Percentiles rank a stretch among this genome's conserved stretches.
These are phyloP conservation scores for Hydractinia symbiolongicarpus DNA, from an alignment of 30 jellyfish, hydroid and myxozoan genomes.

Conservation along the genomic window DNA sequence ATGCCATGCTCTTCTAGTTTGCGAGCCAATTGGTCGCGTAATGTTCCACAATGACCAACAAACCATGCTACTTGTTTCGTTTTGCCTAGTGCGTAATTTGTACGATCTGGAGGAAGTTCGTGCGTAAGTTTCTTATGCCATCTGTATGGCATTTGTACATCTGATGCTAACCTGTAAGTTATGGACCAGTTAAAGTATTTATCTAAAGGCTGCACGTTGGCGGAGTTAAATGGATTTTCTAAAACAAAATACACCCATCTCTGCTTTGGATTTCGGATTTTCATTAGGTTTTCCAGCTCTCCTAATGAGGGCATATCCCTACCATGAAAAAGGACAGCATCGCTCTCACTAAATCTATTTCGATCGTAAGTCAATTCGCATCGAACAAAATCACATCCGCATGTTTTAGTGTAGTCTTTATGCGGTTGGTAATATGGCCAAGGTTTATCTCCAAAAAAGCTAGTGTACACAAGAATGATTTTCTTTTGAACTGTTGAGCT, in stretches of 20 bases:
- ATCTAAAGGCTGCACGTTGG: conserved; percentile 39
- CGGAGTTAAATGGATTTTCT: conserved; percentile 61
- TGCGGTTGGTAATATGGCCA: conserved; percentile 51
- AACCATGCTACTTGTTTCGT: conserved; percentile 62
- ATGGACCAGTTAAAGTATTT: conserved; percentile 78
- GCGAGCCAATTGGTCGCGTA: conserved; percentile 55
- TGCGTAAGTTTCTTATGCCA: conserved; percentile 18
- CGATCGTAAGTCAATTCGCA: conserved; percentile 55
- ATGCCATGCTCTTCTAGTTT: conserved; percentile 45
- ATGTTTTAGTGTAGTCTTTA: conserved; percentile 23
- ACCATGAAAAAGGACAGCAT: conserved; percentile 79
- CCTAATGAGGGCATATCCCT: conserved; percentile 56
- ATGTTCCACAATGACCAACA: conserved; percentile 58
- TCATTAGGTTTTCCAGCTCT: not conserved
- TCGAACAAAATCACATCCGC: conserved; percentile 39
- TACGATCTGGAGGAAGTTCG: not conserved
- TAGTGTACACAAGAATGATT: conserved; percentile 51
- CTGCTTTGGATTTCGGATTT: conserved; percentile 33
- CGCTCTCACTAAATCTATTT: conserved; percentile 29
- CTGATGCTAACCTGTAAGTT: conserved; percentile 63
- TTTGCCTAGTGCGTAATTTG: conserved; percentile 45
- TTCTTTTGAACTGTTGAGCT: too few relatives aligned
- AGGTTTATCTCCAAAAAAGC: conserved; percentile 38
- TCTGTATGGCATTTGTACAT: conserved; percentile 55
- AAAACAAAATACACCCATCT: conserved; percentile 69